Base-by-base conservation (phyloP, 2,113 vertebrate genomes). In the Hylia prasina region DNA sequence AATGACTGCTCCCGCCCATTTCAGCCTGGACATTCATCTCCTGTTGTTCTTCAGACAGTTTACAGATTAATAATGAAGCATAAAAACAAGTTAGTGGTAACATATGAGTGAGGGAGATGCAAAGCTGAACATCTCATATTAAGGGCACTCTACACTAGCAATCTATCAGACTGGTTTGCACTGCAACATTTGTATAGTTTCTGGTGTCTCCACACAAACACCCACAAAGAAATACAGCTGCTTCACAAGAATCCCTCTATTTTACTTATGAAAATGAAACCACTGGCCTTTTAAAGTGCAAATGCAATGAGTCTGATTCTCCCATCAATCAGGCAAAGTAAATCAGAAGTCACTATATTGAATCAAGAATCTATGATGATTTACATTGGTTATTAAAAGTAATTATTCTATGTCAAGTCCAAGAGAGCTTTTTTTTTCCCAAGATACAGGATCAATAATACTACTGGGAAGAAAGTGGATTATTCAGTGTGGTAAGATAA, bases 21-120 rank as follows among this genome's bases (percentile, higher is more conserved):
- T 91, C 95, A 95, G 91, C 77, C 57, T 85, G 87, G 87, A 85
- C 84, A 96, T 96, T 94, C 21, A 0, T 96, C 95, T 96, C 87
- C 81, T 93, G 87, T 96, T 97, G 94, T 96, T 95, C 73, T 87
- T 77, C 61, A 94, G 91, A 82, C 91, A 94, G 81, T 87, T 96
- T 94, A 96, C 87, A 94, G 91, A 96, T 96, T 96, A 96, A 97
- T 96, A 96, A 96, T 91, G 96, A 95, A 96, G 93, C 93, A 95
- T 95, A 94, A 96, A 96, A 93, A 77, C 84, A 87, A 96, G 93
- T 93, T 96, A 96, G 87, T 87, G 89, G 91, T 91, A 95, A 84
- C 89, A 47, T 91, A 92, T 85, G 87, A 91, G 88, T 21, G 28
- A 30, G 24, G 45, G 35, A 95, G 73, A 93, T 93, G 83, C 93